Percentiles rank a stretch among this genome's conserved stretches.
These are phyloP conservation scores for Synanceia verrucosa DNA, from an alignment of 2,797 vertebrate species.

Conservation along the genomic window DNA sequence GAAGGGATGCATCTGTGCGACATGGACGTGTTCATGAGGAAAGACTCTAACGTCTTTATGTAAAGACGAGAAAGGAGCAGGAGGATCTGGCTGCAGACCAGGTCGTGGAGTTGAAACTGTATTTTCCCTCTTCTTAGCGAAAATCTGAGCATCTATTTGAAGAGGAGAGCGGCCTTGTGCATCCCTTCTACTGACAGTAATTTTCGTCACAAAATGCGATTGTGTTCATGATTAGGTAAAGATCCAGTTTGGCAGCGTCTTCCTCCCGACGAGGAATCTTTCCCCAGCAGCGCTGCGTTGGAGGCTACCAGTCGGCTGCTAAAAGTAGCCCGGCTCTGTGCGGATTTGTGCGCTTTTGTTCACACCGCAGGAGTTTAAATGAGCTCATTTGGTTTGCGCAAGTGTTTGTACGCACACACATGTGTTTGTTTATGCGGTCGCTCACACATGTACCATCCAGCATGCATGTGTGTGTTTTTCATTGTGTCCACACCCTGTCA, in stretches of 20 bases:
- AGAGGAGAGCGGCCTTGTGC: background rate
- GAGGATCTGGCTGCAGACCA: background rate
- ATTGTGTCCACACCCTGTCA: slow-evolving; percentile 73
- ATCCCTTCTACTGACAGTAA: too few species aligned
- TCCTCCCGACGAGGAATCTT: background rate
- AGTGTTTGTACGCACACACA: slow-evolving; percentile 61
- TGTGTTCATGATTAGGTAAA: background rate
- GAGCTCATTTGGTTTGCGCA: slow-evolving; percentile 65
- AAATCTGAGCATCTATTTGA: background rate
- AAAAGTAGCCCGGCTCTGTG: slow-evolving; percentile 28
- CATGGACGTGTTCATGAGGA: background rate
- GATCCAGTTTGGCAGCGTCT: slow-evolving; percentile 11
- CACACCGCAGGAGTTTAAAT: slow-evolving; percentile 58
- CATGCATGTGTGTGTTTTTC: slow-evolving; percentile 65
- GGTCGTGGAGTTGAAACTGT: background rate
- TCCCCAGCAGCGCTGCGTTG: slow-evolving; percentile 4
- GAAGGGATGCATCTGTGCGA: slow-evolving; percentile 24
- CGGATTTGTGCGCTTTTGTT: slow-evolving; percentile 42
- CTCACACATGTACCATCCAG: slow-evolving; percentile 62
- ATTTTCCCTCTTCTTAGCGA: background rate
- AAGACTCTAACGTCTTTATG: background rate
- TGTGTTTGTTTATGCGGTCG: slow-evolving; percentile 70
- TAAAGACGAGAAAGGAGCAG: background rate
- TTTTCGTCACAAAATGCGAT: background rate
- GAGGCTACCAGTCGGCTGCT: slow-evolving; percentile 37